phyloP scores from a whole-genome alignment of 2,888 invertebrate species.

The Mimumesa dahlbomi region DNA sequence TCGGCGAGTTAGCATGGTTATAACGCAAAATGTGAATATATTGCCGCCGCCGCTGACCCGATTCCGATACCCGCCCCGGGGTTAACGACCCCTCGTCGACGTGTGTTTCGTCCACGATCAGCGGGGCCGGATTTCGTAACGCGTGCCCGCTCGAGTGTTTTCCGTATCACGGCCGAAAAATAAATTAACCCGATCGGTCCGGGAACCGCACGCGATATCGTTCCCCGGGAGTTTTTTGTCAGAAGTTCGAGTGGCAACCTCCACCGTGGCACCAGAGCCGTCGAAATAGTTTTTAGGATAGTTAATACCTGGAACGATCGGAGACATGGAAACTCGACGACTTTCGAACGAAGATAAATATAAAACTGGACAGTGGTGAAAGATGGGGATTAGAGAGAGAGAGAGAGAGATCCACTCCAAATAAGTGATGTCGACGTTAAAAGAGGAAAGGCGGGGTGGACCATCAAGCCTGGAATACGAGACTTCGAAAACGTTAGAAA shows the following conservation, averaged over 20 bases:
- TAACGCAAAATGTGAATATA: too few relatives aligned
- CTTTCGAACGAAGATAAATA: background rate
- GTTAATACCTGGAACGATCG: background rate
- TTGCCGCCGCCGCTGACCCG: too few relatives aligned
- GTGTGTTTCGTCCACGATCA: too few relatives aligned
- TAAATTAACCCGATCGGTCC: background rate
- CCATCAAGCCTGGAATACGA: slow-evolving; percentile 12
- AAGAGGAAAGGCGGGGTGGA: background rate
- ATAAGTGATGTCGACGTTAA: slow-evolving; percentile 7
- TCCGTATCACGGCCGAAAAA: background rate
- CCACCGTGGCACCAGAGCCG: background rate
- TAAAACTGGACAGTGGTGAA: background rate
- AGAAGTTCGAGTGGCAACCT: too few relatives aligned
- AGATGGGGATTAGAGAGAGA: background rate
- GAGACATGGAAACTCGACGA: background rate
- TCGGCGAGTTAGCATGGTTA: too few relatives aligned
- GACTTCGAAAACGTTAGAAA: slow-evolving; percentile 41
- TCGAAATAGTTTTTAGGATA: background rate
- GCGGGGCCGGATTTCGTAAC: too few relatives aligned
- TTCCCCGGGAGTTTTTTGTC: background rate
- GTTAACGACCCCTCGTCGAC: too few relatives aligned
- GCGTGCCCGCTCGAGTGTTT: too few relatives aligned
- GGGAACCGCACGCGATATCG: background rate
- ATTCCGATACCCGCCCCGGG: too few relatives aligned
- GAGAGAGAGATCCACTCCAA: slow-evolving; percentile 20